Base-by-base conservation (phyloP, 2,797 vertebrate species). In the Sylvia borin region DNA sequence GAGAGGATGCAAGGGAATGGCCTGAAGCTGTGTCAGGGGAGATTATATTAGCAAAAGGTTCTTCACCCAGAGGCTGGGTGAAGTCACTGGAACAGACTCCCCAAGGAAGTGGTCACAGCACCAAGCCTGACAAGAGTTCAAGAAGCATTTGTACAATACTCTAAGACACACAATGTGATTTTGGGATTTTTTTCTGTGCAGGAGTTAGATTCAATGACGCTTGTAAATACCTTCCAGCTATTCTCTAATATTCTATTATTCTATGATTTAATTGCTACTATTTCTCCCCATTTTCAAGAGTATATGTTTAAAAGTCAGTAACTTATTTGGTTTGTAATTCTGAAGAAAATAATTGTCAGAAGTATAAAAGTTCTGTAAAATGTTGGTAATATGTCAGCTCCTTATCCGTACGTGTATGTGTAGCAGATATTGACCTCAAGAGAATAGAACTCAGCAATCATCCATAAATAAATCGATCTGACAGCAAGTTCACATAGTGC, bases 381-480 rank as follows among this genome's bases (percentile, higher is more conserved):
- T 55, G 10, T 40, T 91, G 32, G 9, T n/a, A 83, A 34, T 53
- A 32, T 79, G 20, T 88, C 65, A 93, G 19, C 14, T 90, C 61
- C 70, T 82, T 79, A 75, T 31, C 38, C 27, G 16, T 55, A 79
- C 1, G 0, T 24, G 31, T 55, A 26, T 47, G 70, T 58, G 45
- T 54, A 74, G 54, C 38, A 79, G 83, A 92, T 88, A 95, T 58
- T 89, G 90, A 92, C 92, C 90, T 83, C 75, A 47, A 62, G 75
- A 93, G 85, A 83, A 71, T 47, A 80, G 82, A 95, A 85, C 51
- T 79, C 74, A 92, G 32, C 10, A 9, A 73, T 82, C 86, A 94
- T 81, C 88, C 95, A 64, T 91, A 96, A 95, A 96, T 95, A 95
- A 93, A 92, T 70, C 0, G 10, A 93, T 95, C 40, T 96, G 96